Percentiles rank a stretch among this genome's conserved stretches.
Evolutionary conservation across 2,797 vertebrate species (phyloP).

Genomic region (Paramormyrops hopkinsi): DNA sequence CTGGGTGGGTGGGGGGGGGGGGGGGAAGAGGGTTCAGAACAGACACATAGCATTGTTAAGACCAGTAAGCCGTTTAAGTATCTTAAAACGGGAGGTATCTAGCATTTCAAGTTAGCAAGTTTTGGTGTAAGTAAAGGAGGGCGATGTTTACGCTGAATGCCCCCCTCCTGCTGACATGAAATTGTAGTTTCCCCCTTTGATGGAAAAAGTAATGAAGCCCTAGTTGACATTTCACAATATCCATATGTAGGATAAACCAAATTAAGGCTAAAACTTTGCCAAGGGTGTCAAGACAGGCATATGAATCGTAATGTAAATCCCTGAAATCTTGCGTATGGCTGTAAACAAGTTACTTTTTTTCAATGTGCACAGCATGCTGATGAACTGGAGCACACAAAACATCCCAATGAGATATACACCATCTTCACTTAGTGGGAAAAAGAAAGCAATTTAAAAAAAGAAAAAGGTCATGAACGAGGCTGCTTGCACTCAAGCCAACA

Average conservation of each 20-base stretch:
- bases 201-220: constrained; percentile 34
- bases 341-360: constrained; percentile 44
- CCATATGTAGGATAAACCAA: constrained; percentile 44
- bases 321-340: constrained; percentile 70
- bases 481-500: constrained; percentile 41
- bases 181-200: constrained; percentile 33
- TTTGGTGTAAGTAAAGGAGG: neutral
- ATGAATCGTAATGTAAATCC: constrained; percentile 66
- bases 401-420: constrained; percentile 36
- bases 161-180: constrained; percentile 44
- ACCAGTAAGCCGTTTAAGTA: constrained; percentile 34
- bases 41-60: constrained; percentile 14
- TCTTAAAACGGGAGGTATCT: constrained; percentile 49
- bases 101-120: constrained; percentile 52
- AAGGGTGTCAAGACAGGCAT: constrained; percentile 55
- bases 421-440: constrained; percentile 29
- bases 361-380: constrained; percentile 62
- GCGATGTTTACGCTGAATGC: neutral
- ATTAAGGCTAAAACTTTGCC: constrained; percentile 71
- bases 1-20: neutral
- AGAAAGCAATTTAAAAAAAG: constrained; percentile 3
- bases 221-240: constrained; percentile 42
- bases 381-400: constrained; percentile 54
- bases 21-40: constrained; percentile 41
- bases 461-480: constrained; percentile 34